Conservation (phyloP, 2,113 vertebrate species). For the Ammodytes marinus region DNA sequence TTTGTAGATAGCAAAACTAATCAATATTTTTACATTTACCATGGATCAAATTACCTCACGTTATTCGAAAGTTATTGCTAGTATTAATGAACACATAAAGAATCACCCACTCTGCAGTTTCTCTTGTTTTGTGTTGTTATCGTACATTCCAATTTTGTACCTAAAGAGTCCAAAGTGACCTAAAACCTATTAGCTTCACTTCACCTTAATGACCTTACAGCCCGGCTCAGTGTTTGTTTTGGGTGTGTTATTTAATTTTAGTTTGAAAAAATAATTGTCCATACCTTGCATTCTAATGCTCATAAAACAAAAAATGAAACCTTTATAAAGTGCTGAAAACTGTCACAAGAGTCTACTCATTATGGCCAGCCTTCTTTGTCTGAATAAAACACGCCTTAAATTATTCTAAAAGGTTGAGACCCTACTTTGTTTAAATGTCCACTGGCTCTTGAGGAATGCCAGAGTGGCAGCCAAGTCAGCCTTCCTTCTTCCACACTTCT, state of each 20-base stretch:
- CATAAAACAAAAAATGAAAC: neutral
- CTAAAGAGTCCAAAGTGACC: neutral
- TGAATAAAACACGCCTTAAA: neutral
- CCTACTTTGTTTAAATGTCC: constrained; percentile 13
- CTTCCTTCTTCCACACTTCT: constrained; percentile 16
- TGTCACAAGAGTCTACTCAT: neutral
- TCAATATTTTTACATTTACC: neutral
- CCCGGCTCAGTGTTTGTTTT: neutral
- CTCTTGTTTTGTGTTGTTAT: no score
- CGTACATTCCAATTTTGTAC: neutral
- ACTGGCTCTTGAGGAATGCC: neutral
- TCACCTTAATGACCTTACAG: neutral
- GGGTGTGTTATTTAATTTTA: no score
- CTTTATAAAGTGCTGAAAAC: neutral
- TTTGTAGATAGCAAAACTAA: neutral
- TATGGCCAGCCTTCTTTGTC: neutral
- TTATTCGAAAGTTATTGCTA: neutral
- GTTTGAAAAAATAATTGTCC: neutral
- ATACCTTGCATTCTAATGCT: neutral
- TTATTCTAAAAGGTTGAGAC: neutral
- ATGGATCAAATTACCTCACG: neutral
- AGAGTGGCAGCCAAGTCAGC: constrained; percentile 54
- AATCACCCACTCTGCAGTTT: neutral
- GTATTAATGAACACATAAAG: neutral
- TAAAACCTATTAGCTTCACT: neutral